A percentile compares a stretch with the other conserved stretches of the same genome.
These are phyloP conservation scores for Neoitamus cyanurus DNA, from an alignment of 2,888 invertebrate species.

Conservation along the genomic window DNA sequence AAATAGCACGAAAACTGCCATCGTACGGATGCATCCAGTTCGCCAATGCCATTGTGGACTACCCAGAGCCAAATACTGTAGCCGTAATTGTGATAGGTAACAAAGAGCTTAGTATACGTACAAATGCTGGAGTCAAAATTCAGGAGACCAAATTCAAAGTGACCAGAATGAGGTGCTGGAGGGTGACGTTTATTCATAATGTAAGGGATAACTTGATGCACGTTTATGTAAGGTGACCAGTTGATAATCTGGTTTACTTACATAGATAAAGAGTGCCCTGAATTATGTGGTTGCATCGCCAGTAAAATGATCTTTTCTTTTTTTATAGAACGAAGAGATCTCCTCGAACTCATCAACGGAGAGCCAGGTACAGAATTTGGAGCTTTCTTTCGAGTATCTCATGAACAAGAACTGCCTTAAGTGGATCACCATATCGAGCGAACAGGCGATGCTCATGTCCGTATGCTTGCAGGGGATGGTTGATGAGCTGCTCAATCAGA, in stretches of 20 bases:
- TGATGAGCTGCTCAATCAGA: slow-evolving; percentile 86
- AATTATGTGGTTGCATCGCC: no score
- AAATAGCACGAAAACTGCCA: slow-evolving; percentile 83
- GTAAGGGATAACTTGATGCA: slow-evolving; percentile 66
- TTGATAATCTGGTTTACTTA: background rate
- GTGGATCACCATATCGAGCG: slow-evolving; percentile 93
- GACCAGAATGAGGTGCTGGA: slow-evolving; percentile 97
- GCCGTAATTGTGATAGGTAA: slow-evolving; percentile 86
- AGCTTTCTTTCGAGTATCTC: slow-evolving; percentile 95
- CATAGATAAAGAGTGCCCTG: no score
- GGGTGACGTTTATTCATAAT: slow-evolving; percentile 86
- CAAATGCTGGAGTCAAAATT: slow-evolving; percentile 70
- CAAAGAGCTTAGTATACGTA: slow-evolving; percentile 83
- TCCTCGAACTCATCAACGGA: slow-evolving; percentile 52
- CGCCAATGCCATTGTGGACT: slow-evolving; percentile 79
- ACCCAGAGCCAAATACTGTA: slow-evolving; percentile 75
- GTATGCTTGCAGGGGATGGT: slow-evolving; percentile 96
- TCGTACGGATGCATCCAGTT: slow-evolving; percentile 92
- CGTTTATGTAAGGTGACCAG: background rate
- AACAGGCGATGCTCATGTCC: slow-evolving; percentile 95
- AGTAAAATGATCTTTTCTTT: no score
- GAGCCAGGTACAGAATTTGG: slow-evolving; percentile 67
- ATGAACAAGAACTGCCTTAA: slow-evolving; percentile 90
- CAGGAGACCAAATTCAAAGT: slow-evolving; percentile 91
- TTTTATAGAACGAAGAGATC: slow-evolving; percentile 52